These are phyloP conservation scores for Plectrocnemia conspersa DNA, from an alignment of 1,140 invertebrate species.

Conservation along the genomic window DNA sequence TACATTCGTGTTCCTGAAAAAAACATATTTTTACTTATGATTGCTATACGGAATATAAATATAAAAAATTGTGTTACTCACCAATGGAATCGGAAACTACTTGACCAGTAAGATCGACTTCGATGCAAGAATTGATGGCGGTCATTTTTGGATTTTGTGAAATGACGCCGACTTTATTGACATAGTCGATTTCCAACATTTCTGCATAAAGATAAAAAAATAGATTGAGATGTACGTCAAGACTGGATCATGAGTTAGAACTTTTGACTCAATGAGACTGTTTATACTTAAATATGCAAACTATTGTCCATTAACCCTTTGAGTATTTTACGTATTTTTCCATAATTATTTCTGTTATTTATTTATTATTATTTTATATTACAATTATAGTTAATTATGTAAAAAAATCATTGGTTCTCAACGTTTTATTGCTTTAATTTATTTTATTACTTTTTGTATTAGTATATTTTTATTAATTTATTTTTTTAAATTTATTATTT, in stretches of 20 bases:
- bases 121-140: slow-evolving; percentile 94
- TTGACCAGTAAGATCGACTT: slow-evolving; percentile 94
- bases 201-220: slow-evolving; percentile 53
- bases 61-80: slow-evolving; percentile 24
- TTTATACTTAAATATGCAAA: too few species aligned
- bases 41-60: background rate
- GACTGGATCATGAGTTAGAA: background rate
- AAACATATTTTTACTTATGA: background rate
- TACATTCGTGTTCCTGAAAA: slow-evolving; percentile 74
- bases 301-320: too few species aligned
- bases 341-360: too few species aligned
- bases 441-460: too few species aligned
- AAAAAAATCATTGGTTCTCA: too few species aligned
- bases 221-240: background rate
- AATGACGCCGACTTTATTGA: slow-evolving; percentile 77
- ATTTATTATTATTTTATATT: too few species aligned
- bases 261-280: background rate
- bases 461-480: too few species aligned
- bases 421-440: too few species aligned
- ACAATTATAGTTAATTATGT: too few species aligned
- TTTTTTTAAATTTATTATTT: too few species aligned
- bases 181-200: slow-evolving; percentile 82
- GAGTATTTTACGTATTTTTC: too few species aligned
- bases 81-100: slow-evolving; percentile 90
- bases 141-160: slow-evolving; percentile 85